Evolutionary conservation across 2,113 vertebrate species (phyloP).

Genomic region (Rostratula benghalensis): DNA sequence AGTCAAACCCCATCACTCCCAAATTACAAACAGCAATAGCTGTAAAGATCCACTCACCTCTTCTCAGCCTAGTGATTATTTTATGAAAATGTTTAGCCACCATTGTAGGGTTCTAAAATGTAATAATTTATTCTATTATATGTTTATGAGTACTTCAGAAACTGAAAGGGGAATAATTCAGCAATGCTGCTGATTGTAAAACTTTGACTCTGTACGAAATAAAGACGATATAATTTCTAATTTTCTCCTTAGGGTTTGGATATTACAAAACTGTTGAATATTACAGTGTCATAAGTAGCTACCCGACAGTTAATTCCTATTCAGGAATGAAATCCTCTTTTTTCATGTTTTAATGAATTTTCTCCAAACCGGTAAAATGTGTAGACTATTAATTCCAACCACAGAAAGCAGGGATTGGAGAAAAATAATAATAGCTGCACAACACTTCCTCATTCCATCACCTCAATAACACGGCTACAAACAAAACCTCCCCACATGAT

Average conservation of each 20-base stretch:
- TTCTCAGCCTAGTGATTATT: background rate
- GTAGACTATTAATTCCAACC: background rate
- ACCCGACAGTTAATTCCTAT: background rate
- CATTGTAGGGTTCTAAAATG: background rate
- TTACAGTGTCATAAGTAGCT: background rate
- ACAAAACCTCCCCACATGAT: background rate
- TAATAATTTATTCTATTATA: background rate
- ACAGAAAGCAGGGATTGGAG: background rate
- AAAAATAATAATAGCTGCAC: background rate
- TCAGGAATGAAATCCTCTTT: background rate
- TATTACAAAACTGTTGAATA: background rate
- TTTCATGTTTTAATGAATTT: background rate
- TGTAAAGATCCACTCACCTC: background rate
- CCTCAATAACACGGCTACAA: background rate
- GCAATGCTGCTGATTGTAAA: background rate
- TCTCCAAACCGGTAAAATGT: background rate
- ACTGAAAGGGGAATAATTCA: background rate
- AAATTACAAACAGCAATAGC: background rate
- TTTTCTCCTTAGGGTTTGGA: background rate
- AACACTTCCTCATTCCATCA: constrained; percentile 2
- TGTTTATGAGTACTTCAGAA: background rate
- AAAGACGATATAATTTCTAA: background rate
- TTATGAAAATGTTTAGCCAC: background rate
- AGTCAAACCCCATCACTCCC: background rate
- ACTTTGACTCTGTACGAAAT: background rate